These are phyloP conservation scores for Tipula lateralis DNA, from an alignment of 2,888 invertebrate species.

Conservation along the genomic window DNA sequence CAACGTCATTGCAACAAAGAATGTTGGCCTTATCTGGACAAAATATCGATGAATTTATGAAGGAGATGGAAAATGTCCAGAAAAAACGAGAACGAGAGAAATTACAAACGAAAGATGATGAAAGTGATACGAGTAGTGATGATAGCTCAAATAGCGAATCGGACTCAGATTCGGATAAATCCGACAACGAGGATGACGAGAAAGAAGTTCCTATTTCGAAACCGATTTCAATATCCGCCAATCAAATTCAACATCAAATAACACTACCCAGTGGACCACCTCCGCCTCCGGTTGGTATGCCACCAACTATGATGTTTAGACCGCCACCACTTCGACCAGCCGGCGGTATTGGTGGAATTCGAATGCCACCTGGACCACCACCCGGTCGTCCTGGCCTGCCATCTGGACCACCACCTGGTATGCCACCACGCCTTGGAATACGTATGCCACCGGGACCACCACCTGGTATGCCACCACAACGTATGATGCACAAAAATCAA, in stretches of 20 bases:
- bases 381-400: slow-evolving; percentile 56
- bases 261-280: slow-evolving; percentile 50
- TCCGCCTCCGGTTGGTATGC: slow-evolving; percentile 52
- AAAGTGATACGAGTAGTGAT: slow-evolving; percentile 36
- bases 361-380: slow-evolving; percentile 57
- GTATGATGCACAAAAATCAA: slow-evolving; percentile 51
- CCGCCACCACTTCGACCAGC: slow-evolving; percentile 56
- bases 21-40: slow-evolving; percentile 87
- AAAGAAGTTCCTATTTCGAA: neutral
- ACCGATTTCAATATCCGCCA: slow-evolving; percentile 32
- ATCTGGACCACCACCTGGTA: slow-evolving; percentile 58
- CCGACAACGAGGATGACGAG: neutral
- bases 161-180: slow-evolving; percentile 32
- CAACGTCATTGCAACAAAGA: slow-evolving; percentile 75
- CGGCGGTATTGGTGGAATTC: slow-evolving; percentile 47
- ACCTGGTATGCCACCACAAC: slow-evolving; percentile 56
- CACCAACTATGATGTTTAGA: slow-evolving; percentile 53
- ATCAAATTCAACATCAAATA: slow-evolving; percentile 42
- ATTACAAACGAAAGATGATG: slow-evolving; percentile 47
- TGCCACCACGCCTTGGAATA: slow-evolving; percentile 56
- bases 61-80: slow-evolving; percentile 84
- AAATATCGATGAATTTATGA: slow-evolving; percentile 88
- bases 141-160: slow-evolving; percentile 31
- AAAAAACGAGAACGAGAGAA: slow-evolving; percentile 68
- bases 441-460: slow-evolving; percentile 63